A percentile compares a stretch with the other conserved stretches of the same genome.
Evolutionary conservation across 2,113 vertebrate genomes (phyloP).

Genomic region (Embiotoca jacksoni): DNA sequence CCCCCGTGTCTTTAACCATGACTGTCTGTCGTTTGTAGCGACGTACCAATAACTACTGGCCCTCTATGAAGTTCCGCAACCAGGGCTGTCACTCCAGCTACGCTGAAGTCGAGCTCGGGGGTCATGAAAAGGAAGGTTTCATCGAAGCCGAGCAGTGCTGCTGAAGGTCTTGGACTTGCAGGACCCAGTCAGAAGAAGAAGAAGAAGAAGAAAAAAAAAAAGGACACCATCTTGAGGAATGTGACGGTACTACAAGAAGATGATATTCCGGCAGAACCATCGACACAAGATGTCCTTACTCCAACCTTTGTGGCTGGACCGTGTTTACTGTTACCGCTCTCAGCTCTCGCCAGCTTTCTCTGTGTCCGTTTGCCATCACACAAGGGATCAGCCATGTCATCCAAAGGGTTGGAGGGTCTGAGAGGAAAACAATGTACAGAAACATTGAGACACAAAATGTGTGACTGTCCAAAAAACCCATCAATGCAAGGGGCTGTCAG

Average conservation of each 20-base stretch:
- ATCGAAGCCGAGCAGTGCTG: conserved; percentile 94
- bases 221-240: conserved; percentile 52
- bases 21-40: conserved; percentile 80
- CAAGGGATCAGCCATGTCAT: conserved; percentile 44
- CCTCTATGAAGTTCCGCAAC: conserved; percentile 94
- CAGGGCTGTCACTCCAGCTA: conserved; percentile 87
- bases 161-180: conserved; percentile 59
- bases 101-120: conserved; percentile 90
- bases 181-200: too few relatives aligned
- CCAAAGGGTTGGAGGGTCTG: conserved; percentile 27
- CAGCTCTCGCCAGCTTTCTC: conserved; percentile 61
- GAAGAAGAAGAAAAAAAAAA: conserved; percentile 1
- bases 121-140: conserved; percentile 94
- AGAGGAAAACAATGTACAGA: conserved; percentile 35
- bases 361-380: conserved; percentile 58
- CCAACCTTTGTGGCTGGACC: conserved; percentile 56
- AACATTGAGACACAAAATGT: conserved; percentile 39
- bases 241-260: conserved; percentile 38
- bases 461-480: conserved; percentile 54
- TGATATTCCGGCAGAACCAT: conserved; percentile 22
- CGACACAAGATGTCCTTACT: conserved; percentile 41
- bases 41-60: conserved; percentile 91
- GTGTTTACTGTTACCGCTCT: conserved; percentile 66
- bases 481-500: conserved; percentile 54
- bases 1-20: too few relatives aligned